Conservation (phyloP, 2,113 vertebrate genomes). For the Glaucomys volans region DNA sequence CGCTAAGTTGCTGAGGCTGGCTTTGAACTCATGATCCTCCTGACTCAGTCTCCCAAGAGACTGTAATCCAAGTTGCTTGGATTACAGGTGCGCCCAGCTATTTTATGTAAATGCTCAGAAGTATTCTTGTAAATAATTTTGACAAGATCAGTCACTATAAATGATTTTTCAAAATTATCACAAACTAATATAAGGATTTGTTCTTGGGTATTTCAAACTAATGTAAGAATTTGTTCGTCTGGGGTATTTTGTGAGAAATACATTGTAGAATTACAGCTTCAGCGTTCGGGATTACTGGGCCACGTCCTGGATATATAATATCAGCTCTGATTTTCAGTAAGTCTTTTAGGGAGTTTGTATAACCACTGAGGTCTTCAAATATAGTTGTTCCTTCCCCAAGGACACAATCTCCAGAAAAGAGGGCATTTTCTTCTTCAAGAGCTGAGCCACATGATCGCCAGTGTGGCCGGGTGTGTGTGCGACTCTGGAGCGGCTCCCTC, state of each 20-base stretch:
- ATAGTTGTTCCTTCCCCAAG: constrained; percentile 96
- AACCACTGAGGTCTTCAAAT: constrained; percentile 96
- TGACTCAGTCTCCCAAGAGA: too few relatives aligned
- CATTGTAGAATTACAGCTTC: constrained; percentile 92
- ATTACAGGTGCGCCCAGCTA: too few relatives aligned
- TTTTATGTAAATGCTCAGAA: constrained; percentile 91
- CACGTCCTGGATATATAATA: constrained; percentile 94
- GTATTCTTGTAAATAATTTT: constrained; percentile 94
- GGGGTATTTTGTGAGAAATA: constrained; percentile 92
- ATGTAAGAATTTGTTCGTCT: constrained; percentile 92
- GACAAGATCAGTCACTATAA: constrained; percentile 90
- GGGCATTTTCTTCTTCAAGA: constrained; percentile 93
- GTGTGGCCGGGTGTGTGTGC: constrained; percentile 95
- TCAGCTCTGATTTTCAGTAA: constrained; percentile 89
- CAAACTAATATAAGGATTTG: constrained; percentile 91
- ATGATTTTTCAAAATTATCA: constrained; percentile 86
- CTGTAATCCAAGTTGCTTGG: too few relatives aligned
- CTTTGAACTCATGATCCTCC: too few relatives aligned
- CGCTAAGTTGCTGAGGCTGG: too few relatives aligned
- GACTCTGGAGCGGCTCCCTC: constrained; percentile 80
- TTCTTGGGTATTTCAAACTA: constrained; percentile 90
- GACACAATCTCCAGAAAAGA: constrained; percentile 99
- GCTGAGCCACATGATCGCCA: constrained; percentile 96
- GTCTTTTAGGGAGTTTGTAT: constrained; percentile 93
- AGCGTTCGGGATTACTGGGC: constrained; percentile 94